Base-by-base conservation (phyloP, 2,888 invertebrate species). In the Rapana venosa region DNA sequence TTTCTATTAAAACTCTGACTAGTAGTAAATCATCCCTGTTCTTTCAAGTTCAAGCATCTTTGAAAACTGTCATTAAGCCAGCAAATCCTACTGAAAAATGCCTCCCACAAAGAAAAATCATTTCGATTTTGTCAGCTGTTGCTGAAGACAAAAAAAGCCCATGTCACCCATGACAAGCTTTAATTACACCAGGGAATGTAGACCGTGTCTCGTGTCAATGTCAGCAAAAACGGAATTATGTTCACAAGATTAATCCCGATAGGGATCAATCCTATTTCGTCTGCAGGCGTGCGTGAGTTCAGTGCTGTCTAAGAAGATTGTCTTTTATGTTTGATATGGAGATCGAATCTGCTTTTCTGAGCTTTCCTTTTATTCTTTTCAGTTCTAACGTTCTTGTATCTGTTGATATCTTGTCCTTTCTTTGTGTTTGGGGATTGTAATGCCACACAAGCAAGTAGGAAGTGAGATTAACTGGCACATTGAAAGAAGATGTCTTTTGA, bases 181-280 rank as follows among this genome's bases (percentile, higher is more conserved):
- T 84, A 88, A 88, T 88, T 61, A 88, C 84, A 70, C 88, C 61
- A 84, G 88, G 88, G 88, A 88, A 61, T 35, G 2, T 30, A 47
- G 61, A 26, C 88, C 66, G 36, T 88, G 70, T 88, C 30, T 61
- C 8, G 22, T 66, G 74, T 66, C 47, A 47, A 35, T 88, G 88
- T 88, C 35, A 61, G 61, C 88, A 66, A 70, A 81, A 70, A 88
- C 70, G 35, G 66, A 88, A 66, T n/a, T 84, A 36, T 88, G 84
- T 88, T 83, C 61, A 22, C 20, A 20, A n/a, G 88, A 58, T 84
- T 88, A 88, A 84, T 81, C 66, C 47, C 70, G 66, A 84, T 70
- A 70, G 35, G 26, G 61, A 83, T 83, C 88, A 20, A 61, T 88
- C 70, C 56, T 13, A 66, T 32, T 66, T 26, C 26, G 61, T 61